A percentile compares a stretch with the other conserved stretches of the same genome.
phyloP scores from a whole-genome alignment of 2,797 vertebrate species.

The Gastrophryne carolinensis region DNA sequence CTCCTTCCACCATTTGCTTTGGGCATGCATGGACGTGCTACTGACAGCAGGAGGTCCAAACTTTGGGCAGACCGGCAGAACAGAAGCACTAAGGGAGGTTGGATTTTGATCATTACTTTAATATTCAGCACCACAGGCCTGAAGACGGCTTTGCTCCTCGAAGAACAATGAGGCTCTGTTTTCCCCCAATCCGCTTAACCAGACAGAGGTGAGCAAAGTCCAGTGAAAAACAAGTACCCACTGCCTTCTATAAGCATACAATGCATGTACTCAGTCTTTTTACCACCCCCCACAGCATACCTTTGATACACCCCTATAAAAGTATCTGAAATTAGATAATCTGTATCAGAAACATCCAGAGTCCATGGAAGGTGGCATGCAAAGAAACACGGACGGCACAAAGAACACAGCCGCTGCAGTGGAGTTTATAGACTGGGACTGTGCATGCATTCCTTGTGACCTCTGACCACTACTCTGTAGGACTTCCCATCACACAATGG shows the following conservation, averaged over 20 bases:
- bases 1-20: constrained; percentile 17
- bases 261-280: not conserved
- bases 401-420: not conserved
- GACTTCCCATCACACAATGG: not conserved
- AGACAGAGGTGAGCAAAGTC: constrained; percentile 49
- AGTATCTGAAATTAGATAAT: not conserved
- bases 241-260: constrained; percentile 19
- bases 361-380: not conserved
- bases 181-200: constrained; percentile 42
- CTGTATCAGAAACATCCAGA: not conserved
- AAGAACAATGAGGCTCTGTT: constrained; percentile 50
- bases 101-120: constrained; percentile 53
- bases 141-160: constrained; percentile 52
- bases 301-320: not conserved
- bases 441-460: not conserved
- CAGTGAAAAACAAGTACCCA: constrained; percentile 47
- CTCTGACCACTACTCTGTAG: no score
- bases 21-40: constrained; percentile 50
- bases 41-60: constrained; percentile 33
- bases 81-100: constrained; percentile 49
- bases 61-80: constrained; percentile 44
- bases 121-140: constrained; percentile 51
- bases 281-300: not conserved
- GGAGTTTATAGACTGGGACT: not conserved
- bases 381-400: not conserved